These are phyloP conservation scores for Lampris incognitus DNA, from an alignment of 2,113 vertebrate species.

Conservation along the genomic window DNA sequence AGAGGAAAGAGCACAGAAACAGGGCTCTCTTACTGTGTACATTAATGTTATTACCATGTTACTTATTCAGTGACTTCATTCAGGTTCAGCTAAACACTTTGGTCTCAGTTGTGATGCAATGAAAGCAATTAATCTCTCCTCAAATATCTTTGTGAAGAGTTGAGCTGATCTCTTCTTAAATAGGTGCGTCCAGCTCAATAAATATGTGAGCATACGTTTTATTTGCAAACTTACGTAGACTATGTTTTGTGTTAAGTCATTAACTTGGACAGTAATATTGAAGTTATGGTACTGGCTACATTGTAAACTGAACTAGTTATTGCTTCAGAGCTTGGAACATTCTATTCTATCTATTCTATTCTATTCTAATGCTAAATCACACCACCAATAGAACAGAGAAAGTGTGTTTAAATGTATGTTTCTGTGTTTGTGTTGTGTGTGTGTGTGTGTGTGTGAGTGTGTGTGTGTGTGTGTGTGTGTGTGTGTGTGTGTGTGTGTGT, in stretches of 20 bases:
- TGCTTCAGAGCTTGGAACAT: neutral
- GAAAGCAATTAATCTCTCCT: conserved; percentile 26
- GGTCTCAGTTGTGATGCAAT: conserved; percentile 43
- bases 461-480: neutral
- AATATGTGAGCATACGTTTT: conserved; percentile 25
- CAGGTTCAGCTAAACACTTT: conserved; percentile 37
- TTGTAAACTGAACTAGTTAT: neutral
- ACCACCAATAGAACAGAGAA: no score
- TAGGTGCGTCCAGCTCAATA: conserved; percentile 40
- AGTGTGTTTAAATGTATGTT: neutral
- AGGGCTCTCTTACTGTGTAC: conserved; percentile 26
- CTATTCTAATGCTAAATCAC: neutral
- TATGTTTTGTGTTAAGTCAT: neutral
- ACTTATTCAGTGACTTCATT: conserved; percentile 65
- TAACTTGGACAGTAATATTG: conserved; percentile 12
- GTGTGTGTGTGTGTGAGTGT: neutral
- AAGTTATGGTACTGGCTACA: neutral
- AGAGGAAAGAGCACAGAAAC: conserved; percentile 43
- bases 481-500: neutral
- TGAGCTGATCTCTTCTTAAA: neutral
- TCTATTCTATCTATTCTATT: neutral
- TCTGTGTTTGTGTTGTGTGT: neutral
- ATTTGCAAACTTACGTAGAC: conserved; percentile 26
- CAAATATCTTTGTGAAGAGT: conserved; percentile 47
- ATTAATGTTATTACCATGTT: conserved; percentile 66